Evolutionary conservation across 2,888 invertebrate species (phyloP), one percentile per base, ranked within the genome.

Genomic region (Perithous albicinctus): DNA sequence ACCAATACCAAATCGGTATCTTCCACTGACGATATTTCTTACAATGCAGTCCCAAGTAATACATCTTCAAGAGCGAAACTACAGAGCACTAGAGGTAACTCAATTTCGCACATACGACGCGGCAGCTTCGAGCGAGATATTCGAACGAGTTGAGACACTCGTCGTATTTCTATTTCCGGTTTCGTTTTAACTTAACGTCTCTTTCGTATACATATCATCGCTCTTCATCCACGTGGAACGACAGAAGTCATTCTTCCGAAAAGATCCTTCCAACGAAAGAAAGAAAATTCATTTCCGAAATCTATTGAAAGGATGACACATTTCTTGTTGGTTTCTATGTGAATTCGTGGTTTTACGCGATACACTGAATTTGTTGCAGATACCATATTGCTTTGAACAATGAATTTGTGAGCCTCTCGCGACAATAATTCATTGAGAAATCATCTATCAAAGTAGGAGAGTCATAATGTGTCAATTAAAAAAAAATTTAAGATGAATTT

Each of bases 271-370:
- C 32, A 20, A 38, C 46, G 69, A 8, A 48, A 26, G 26, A n/a
- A 70, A 54, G 67, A 70, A 73, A 70, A 70, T 79, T 74, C 74
- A 82, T 82, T 78, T 81, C 69, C 78, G 78, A 79, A 80, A 82
- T 46, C 66, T 54, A 80, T 80, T 38, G 61, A 59, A 66, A 43
- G 10, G 26, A 48, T 15, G 8, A 18, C 6, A 15, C n/a, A n/a
- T n/a, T n/a, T n/a, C n/a, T n/a, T n/a, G n/a, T n/a, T n/a, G n/a
- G n/a, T n/a, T n/a, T n/a, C 64, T 38, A 41, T 54, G 38, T 29
- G 51, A 5, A 29, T 29, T 54, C 46, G 76, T 66, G 43, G 43
- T 80, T 51, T 76, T 35, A 61, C 56, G 38, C 3, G 18, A 8
- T 18, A 15, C 59, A 35, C 35, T 8, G 15, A 32, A 32, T 0